These are phyloP conservation scores for Chrysolina haemoptera DNA, from an alignment of 2,888 invertebrate genomes.

Conservation along the genomic window DNA sequence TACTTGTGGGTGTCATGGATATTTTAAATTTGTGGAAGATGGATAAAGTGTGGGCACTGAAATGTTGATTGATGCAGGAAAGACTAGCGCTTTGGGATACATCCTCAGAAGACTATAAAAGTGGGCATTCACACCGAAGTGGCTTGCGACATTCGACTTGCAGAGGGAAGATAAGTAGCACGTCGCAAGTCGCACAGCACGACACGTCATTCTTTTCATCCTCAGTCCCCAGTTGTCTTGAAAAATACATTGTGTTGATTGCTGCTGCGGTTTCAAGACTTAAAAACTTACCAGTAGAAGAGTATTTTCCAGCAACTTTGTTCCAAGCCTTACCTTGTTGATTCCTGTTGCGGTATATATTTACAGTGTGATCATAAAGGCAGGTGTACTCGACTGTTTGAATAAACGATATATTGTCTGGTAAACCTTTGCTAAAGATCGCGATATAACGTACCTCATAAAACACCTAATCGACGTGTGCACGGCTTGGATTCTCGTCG, in stretches of 20 bases:
- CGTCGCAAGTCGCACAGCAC: conserved; percentile 20
- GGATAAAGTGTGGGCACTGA: no score
- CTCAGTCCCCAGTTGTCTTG: conserved; percentile 14
- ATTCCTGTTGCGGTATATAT: conserved; percentile 20
- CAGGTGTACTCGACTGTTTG: conserved; percentile 14
- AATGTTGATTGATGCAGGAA: no score
- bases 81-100: no score
- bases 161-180: conserved; percentile 23
- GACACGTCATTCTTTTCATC: conserved; percentile 9
- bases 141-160: conserved; percentile 5
- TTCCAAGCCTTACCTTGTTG: conserved; percentile 17
- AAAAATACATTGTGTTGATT: conserved; percentile 8
- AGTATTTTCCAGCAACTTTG: conserved; percentile 22
- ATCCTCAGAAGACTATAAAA: no score
- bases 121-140: conserved; percentile 18
- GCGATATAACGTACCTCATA: conserved; percentile 8
- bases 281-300: conserved; percentile 12
- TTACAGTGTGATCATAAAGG: conserved; percentile 18
- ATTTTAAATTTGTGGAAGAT: no score
- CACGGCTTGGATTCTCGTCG: not conserved
- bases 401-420: conserved; percentile 13
- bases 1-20: no score
- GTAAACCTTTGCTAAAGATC: conserved; percentile 17
- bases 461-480: conserved; percentile 22
- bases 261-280: conserved; percentile 4